Conservation (phyloP, 1,140 invertebrate species). For the Heliconius melpomene region DNA sequence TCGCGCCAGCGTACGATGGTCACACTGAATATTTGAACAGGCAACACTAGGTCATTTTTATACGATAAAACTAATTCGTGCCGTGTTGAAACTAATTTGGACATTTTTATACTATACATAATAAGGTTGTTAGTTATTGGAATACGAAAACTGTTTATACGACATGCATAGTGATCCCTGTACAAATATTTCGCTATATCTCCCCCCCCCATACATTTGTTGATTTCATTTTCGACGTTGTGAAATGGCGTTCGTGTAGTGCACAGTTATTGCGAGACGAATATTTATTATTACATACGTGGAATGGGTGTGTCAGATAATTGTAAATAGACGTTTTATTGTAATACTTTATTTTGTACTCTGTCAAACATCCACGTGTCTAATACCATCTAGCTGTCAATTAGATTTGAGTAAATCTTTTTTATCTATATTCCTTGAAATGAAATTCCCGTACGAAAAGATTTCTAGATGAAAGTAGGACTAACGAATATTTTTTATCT, state of each 20-base stretch:
- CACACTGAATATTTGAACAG: conserved; percentile 46
- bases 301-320: conserved; percentile 72
- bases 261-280: conserved; percentile 70
- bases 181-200: conserved; percentile 29
- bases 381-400: conserved; percentile 77
- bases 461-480: conserved; percentile 76
- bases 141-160: conserved; percentile 28
- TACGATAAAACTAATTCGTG: conserved; percentile 23
- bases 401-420: conserved; percentile 68
- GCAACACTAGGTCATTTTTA: conserved; percentile 30
- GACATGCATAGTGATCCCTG: conserved; percentile 24
- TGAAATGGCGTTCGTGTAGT: conserved; percentile 34
- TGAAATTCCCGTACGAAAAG: conserved; percentile 55
- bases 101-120: conserved; percentile 33
- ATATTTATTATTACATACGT: conserved; percentile 69
- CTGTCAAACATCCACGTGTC: conserved; percentile 73
- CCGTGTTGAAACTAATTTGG: conserved; percentile 23
- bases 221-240: not conserved
- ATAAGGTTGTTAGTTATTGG: conserved; percentile 34
- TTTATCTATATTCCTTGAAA: conserved; percentile 76
- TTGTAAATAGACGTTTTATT: conserved; percentile 78
- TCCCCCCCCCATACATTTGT: not conserved
- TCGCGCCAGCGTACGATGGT: conserved; percentile 50
- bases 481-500: conserved; percentile 79
- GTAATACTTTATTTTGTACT: conserved; percentile 75